Evolutionary conservation across 2,113 vertebrate species (phyloP), one percentile per base, ranked within the genome.

Genomic region (Ptychochromis oligacanthus): DNA sequence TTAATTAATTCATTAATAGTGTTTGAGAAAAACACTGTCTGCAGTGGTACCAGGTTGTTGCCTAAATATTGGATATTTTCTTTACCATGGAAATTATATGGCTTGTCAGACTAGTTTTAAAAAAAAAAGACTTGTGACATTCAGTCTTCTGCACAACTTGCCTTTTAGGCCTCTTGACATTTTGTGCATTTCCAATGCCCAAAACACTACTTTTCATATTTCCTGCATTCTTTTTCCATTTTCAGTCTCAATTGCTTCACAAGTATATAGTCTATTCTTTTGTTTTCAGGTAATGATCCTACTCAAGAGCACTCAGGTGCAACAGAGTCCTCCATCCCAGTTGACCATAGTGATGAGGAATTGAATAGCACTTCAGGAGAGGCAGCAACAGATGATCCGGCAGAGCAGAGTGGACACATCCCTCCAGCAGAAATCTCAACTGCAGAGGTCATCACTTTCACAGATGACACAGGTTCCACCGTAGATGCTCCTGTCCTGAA

Each of bases 221-320:
- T 55, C 10, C 38, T 62, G 49, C 17, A 67, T 10, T 49, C 3
- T 34, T 77, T 55, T 34, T 49, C 15, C 26, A 36, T 57, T 75
- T 38, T 60, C 18, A 36, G 3, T 31, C 12, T 36, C 46, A 60
- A 52, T 11, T 75, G n/a, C 18, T 17, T n/a, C n/a, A 70, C 17
- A 70, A 2, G 26, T 56, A 1, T 7, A 46, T 5, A 54, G 6
- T 8, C 8, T 0, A n/a, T 24, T 61, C 34, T 54, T 6, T 43
- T 9, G 13, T 57, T 87, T 4, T 0, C 91, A 95, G 95, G 92
- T 92, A 55, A 70, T 22, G 1, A 65, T 22, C 9, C 79, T 79
- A 87, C 82, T 79, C 46, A 83, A 55, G 74, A 65, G 58, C 79
- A n/a, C 13, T 67, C 87, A 26, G 52, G 52, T 64, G 49, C 43